These are phyloP conservation scores for Cryptocephalus primarius DNA, from an alignment of 2,888 invertebrate species.

Conservation along the genomic window DNA sequence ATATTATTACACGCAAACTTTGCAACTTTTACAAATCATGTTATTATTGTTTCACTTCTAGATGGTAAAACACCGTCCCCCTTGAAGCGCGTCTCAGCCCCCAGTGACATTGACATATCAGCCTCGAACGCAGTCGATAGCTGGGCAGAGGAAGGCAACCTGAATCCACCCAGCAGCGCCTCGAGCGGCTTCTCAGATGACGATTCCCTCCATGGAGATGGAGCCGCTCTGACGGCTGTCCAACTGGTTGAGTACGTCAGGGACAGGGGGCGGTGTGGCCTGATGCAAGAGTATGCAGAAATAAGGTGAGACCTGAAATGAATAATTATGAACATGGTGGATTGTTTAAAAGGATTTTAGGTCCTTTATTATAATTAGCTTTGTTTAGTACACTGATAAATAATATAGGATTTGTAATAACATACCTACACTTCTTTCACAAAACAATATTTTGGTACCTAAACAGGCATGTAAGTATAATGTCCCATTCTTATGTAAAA, in stretches of 20 bases:
- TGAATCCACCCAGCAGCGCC: constrained; percentile 60
- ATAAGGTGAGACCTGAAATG: constrained; percentile 45
- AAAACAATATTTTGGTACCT: no score
- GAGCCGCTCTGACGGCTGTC: constrained; percentile 54
- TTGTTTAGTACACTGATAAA: no score
- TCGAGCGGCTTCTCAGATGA: constrained; percentile 84
- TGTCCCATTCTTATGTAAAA: no score
- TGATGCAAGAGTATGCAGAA: constrained; percentile 79
- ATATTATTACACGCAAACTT: no score
- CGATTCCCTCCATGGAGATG: constrained; percentile 67
- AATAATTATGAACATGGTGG: no score
- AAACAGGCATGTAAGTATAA: no score
- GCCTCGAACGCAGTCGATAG: constrained; percentile 35
- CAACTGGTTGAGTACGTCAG: constrained; percentile 70
- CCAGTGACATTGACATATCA: constrained; percentile 40
- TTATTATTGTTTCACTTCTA: constrained; percentile 1
- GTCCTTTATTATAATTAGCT: no score
- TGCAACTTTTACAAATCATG: no score
- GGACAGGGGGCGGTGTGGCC: constrained; percentile 64
- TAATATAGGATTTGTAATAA: no score
- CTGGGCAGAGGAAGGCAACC: constrained; percentile 43
- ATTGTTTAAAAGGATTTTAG: no score
- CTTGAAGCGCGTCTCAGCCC: constrained; percentile 31
- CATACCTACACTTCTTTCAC: no score
- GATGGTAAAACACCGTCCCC: constrained; percentile 34